Conservation (phyloP, 1,140 invertebrate species). For the Hycleus cichorii region DNA sequence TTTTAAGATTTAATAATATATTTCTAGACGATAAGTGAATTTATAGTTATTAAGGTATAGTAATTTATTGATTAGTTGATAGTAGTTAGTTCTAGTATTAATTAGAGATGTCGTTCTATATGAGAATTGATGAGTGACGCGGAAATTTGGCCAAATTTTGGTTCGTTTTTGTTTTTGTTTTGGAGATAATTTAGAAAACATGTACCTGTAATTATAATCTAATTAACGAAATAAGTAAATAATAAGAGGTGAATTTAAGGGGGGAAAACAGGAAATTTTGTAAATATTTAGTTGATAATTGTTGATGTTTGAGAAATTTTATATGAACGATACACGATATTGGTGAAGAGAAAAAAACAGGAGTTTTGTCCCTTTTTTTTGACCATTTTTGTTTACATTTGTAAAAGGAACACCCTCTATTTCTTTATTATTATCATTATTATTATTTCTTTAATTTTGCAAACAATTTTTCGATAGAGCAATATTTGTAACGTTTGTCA, state of each 20-base stretch:
- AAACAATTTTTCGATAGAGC: constrained; percentile 3
- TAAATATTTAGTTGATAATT: constrained; percentile 18
- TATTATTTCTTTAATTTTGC: neutral
- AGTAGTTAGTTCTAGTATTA: constrained; percentile 6
- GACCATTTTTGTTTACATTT: constrained; percentile 8
- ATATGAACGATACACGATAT: neutral
- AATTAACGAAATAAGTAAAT: constrained; percentile 13
- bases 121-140: neutral
- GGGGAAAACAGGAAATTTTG: neutral
- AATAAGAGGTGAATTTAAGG: constrained; percentile 4
- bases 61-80: constrained; percentile 14
- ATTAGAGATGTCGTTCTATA: neutral
- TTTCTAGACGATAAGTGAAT: constrained; percentile 10
- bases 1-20: constrained; percentile 10
- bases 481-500: constrained; percentile 26
- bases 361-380: constrained; percentile 9
- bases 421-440: neutral
- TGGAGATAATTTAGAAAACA: too few species aligned
- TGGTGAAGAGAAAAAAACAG: neutral
- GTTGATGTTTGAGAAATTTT: constrained; percentile 17
- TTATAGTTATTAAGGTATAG: constrained; percentile 1
- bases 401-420: neutral
- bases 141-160: constrained; percentile 8
- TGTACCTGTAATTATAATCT: neutral
- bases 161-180: constrained; percentile 1